Base-by-base conservation (phyloP, 2,888 invertebrate genomes). In the Galerucella pusilla region DNA sequence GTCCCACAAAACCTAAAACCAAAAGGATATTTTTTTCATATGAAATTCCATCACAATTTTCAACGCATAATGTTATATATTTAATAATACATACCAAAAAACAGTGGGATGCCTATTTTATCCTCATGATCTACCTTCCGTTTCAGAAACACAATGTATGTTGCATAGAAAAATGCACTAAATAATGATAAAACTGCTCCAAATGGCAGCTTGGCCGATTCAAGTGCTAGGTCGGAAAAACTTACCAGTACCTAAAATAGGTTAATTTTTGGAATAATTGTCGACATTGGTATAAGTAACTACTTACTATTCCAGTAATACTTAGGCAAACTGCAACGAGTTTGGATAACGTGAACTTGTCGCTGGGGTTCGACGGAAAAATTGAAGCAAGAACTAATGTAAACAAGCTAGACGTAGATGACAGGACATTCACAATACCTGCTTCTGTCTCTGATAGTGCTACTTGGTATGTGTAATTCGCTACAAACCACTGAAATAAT, bases 91-190 rank as follows among this genome's bases (percentile, higher is more conserved):
- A 90, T 87, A 97, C 97, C 98, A 88, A 98, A 97, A 88, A 99
- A 96, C 89, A 98, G 91, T 71, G 97, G 96, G 83, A 97, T 95
- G 88, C 98, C 97, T 87, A 99, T 93, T 86, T 95, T 95, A 84
- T 97, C 97, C 86, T 97, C 97, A 84, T 95, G 94, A 85, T 97
- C 95, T 77, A 97, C 94, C 88, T 95, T 94, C 83, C 94, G 90
- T 81, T 95, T 91, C 71, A 97, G 91, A 85, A 97, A 92, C 75
- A 98, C 94, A 81, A 98, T 91, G 88, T 98, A 98, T 68, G 94
- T 89, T 5, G 98, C 95, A 88, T 98, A 98, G 85, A 95, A 94
- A 83, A 97, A 90, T 72, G 98, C 96, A 82, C 97, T 95, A 81
- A 94, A 92, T 77, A 97, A 88, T 16, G 96, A 94, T 86, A 97